Base-by-base conservation (phyloP, 2,113 vertebrate species). In the Anser brachyrhynchus region DNA sequence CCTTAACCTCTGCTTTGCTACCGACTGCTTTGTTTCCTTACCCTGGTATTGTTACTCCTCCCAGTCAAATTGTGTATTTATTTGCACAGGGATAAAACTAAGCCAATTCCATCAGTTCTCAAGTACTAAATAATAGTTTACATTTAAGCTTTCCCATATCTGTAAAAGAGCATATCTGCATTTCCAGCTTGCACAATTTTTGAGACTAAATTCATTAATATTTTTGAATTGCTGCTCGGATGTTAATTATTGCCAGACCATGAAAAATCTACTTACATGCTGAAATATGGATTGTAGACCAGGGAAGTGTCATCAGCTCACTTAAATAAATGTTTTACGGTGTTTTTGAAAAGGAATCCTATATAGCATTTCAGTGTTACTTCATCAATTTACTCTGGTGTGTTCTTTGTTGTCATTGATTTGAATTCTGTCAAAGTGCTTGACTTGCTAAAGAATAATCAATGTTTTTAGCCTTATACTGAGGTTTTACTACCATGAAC, bases 321-420 rank as follows among this genome's bases (percentile, higher is more conserved):
- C 44, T 58, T 44, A 83, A 88, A 80, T 76, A 65, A 83, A 87
- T 65, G 49, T 84, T 95, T 92, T 33, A 37, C 1, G 0, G 18
- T 69, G 39, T 41, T 87, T 89, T 78, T 95, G 66, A n/a, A 72
- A 71, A 74, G 65, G 29, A 87, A 72, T 95, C 52, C 33, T 65
- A 25, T 69, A 26, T 33, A 65, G 43, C 35, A 72, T 87, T 89
- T 95, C 62, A 84, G 4, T 78, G 25, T 57, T 54, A 61, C 84
- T 95, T 92, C 87, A 57, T 57, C 66, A 84, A 2, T 84, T 93
- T 72, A 69, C 29, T 87, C 49, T 71, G 65, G 67, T 90, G 66
- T 61, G 49, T 75, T 82, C 46, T 81, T 91, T 87, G n/a, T 72
- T 83, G 62, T 71, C 92, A 88, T 44, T 73, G 91, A 87, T 93